These are phyloP conservation scores for Epinotia brunnichana DNA, from an alignment of 2,888 invertebrate genomes.

Conservation along the genomic window DNA sequence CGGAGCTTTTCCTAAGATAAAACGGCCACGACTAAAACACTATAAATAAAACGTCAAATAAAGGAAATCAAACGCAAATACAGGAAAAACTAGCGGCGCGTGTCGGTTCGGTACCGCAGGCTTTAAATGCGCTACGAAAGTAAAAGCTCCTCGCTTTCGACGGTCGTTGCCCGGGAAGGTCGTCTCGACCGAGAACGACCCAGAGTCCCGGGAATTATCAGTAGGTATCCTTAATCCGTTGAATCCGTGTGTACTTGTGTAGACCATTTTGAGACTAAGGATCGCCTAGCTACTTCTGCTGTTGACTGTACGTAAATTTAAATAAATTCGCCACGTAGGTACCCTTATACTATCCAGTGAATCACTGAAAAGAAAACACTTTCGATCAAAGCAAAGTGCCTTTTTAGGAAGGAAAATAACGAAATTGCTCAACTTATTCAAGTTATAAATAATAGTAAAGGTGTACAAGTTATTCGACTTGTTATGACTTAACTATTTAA, in stretches of 20 bases:
- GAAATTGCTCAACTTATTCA: not conserved
- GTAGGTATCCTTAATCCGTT: too few relatives aligned
- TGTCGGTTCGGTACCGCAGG: conserved; percentile 21
- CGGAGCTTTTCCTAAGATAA: not conserved
- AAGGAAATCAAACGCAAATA: conserved; percentile 14
- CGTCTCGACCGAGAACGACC: conserved; percentile 47
- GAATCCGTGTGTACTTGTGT: too few relatives aligned
- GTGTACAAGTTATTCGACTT: not conserved
- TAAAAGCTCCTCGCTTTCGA: conserved; percentile 53
- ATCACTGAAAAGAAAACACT: not conserved
- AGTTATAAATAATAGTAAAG: too few relatives aligned
- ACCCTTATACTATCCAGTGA: too few relatives aligned
- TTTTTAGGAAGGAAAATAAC: not conserved
- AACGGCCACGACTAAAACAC: not conserved
- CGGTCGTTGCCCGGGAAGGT: conserved; percentile 56
- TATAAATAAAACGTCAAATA: not conserved
- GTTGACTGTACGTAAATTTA: too few relatives aligned
- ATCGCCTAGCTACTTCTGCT: too few relatives aligned
- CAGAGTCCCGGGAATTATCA: too few relatives aligned
- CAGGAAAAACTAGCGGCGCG: conserved; percentile 14
- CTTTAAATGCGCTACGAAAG: conserved; percentile 26
- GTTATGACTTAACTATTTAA: not conserved
- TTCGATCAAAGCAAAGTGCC: too few relatives aligned
- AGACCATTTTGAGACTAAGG: too few relatives aligned
- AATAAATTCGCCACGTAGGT: too few relatives aligned